Evolutionary conservation across 1,140 invertebrate genomes (phyloP).

Genomic region (Protaetia brevitarsis): DNA sequence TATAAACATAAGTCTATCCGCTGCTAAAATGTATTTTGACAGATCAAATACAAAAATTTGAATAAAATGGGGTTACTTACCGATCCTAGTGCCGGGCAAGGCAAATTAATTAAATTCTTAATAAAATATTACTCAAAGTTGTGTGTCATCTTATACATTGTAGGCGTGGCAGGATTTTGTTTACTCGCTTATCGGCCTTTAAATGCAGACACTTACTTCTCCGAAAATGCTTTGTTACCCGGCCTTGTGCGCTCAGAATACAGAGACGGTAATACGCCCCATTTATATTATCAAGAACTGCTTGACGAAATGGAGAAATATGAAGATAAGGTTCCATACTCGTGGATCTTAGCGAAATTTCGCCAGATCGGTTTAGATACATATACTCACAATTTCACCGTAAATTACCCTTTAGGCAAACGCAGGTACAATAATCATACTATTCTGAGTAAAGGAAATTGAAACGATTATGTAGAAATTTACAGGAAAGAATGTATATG

Average conservation of each 20-base stretch:
- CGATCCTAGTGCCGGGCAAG: conserved; percentile 71
- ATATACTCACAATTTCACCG: conserved; percentile 87
- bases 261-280: conserved; percentile 63
- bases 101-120: conserved; percentile 68
- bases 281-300: conserved; percentile 62
- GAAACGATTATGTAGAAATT: conserved; percentile 61
- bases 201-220: conserved; percentile 88
- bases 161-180: conserved; percentile 75
- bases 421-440: conserved; percentile 57
- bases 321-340: conserved; percentile 66
- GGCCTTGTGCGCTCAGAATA: conserved; percentile 88
- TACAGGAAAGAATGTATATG: conserved; percentile 89
- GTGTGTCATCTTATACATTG: conserved; percentile 71
- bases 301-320: conserved; percentile 65
- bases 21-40: too few species aligned
- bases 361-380: conserved; percentile 82
- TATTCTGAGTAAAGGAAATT: background rate
- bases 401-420: conserved; percentile 79
- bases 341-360: conserved; percentile 80
- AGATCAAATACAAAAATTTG: too few species aligned
- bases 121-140: conserved; percentile 69
- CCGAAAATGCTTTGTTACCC: conserved; percentile 93
- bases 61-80: conserved; percentile 84
- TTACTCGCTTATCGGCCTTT: conserved; percentile 67
- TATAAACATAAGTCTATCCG: too few species aligned